phyloP scores from a whole-genome alignment of 92 coral and sea anemone genomes.

The Plumapathes pennacea region DNA sequence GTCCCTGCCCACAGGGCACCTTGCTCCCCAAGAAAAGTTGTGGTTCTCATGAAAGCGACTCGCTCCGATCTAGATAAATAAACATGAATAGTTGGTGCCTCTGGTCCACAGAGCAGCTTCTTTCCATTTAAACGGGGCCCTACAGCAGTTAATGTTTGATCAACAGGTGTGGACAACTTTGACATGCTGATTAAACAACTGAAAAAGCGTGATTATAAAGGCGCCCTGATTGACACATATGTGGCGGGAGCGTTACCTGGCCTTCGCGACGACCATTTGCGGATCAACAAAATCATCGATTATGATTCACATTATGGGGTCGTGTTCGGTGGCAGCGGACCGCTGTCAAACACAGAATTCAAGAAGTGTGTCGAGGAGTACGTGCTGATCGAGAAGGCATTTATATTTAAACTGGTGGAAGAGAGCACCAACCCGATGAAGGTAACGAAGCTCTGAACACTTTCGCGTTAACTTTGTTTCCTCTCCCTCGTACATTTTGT shows the following conservation, averaged over 20 bases:
- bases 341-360: slow-evolving; percentile 36
- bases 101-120: too few relatives aligned
- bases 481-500: neutral
- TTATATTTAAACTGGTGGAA: slow-evolving; percentile 67
- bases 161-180: slow-evolving; percentile 9
- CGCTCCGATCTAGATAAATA: too few relatives aligned
- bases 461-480: neutral
- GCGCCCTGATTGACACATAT: slow-evolving; percentile 83
- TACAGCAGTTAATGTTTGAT: neutral
- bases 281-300: slow-evolving; percentile 82
- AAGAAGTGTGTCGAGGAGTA: slow-evolving; percentile 73
- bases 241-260: slow-evolving; percentile 76
- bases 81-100: too few relatives aligned
- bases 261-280: slow-evolving; percentile 37
- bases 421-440: slow-evolving; percentile 57
- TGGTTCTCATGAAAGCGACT: too few relatives aligned
- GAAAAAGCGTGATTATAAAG: slow-evolving; percentile 59
- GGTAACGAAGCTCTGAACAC: slow-evolving; percentile 16
- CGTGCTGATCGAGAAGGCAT: slow-evolving; percentile 63
- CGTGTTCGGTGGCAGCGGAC: slow-evolving; percentile 72
- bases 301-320: slow-evolving; percentile 88
- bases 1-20: too few relatives aligned
- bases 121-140: too few relatives aligned
- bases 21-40: too few relatives aligned
- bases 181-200: slow-evolving; percentile 44